Evolutionary conservation across 64 coral and sea anemone genomes (phyloP).

Genomic region (Pocillopora damicornis): DNA sequence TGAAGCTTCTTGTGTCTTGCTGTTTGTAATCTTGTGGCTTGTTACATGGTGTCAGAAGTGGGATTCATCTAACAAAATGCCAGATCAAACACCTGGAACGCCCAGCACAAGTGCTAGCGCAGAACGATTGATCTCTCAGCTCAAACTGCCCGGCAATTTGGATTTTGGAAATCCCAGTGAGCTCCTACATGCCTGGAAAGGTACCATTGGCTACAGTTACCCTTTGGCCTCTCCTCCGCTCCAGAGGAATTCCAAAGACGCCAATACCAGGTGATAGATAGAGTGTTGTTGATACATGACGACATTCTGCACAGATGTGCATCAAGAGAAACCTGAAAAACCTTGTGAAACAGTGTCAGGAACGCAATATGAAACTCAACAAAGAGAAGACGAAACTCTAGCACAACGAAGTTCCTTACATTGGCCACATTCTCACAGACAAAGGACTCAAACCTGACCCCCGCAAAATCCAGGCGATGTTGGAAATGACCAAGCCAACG

Average conservation of each 20-base stretch:
- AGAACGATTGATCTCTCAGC: not conserved
- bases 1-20: not conserved
- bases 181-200: constrained; percentile 43
- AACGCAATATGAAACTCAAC: constrained; percentile 26
- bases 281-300: too few species aligned
- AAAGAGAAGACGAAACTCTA: constrained; percentile 13
- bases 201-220: too few species aligned
- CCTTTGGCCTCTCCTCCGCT: too few species aligned
- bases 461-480: not conserved
- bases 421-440: constrained; percentile 20
- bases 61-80: not conserved
- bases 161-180: constrained; percentile 6
- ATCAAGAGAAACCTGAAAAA: too few species aligned
- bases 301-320: too few species aligned
- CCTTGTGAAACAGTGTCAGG: not conserved
- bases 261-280: too few species aligned
- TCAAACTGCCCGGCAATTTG: not conserved
- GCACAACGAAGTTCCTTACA: not conserved
- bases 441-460: constrained; percentile 3
- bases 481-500: constrained; percentile 20
- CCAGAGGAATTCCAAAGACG: too few species aligned
- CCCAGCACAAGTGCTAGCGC: not conserved
- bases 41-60: constrained; percentile 23
- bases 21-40: constrained; percentile 1
- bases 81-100: not conserved